phyloP scores from a whole-genome alignment of 2,888 invertebrate species.

The Meliscaeva auricollis region DNA sequence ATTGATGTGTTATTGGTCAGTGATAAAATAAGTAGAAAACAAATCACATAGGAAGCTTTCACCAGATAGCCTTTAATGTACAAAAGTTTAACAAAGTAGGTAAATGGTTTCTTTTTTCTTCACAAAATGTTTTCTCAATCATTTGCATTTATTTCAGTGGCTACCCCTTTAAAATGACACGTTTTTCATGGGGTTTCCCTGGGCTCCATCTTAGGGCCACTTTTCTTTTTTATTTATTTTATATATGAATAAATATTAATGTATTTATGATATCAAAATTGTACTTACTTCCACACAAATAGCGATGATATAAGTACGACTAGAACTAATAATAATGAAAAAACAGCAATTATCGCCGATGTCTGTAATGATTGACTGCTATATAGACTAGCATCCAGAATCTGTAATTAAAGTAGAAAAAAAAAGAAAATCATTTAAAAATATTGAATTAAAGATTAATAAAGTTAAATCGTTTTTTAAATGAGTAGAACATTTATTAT shows the following conservation, averaged over 20 bases:
- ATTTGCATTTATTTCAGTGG: neutral
- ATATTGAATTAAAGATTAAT: too few relatives aligned
- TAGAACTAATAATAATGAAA: constrained; percentile 91
- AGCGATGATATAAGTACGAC: constrained; percentile 92
- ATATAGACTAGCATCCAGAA: constrained; percentile 94
- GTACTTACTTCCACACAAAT: constrained; percentile 94
- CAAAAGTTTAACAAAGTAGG: too few relatives aligned
- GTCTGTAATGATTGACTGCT: constrained; percentile 93
- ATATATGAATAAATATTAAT: neutral
- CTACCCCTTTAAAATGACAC: neutral
- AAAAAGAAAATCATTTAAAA: neutral
- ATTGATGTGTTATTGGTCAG: neutral
- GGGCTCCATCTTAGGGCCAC: neutral
- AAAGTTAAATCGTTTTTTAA: too few relatives aligned
- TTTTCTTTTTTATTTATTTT: neutral
- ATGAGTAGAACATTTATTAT: too few relatives aligned
- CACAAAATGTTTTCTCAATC: too few relatives aligned
- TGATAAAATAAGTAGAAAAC: too few relatives aligned
- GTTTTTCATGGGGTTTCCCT: neutral
- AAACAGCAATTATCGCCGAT: constrained; percentile 92
- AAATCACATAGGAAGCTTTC: too few relatives aligned
- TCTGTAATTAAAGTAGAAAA: constrained; percentile 87
- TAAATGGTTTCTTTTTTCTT: too few relatives aligned
- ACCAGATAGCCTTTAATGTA: neutral
- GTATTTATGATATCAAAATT: constrained; percentile 1